phyloP scores from a whole-genome alignment of 1,140 invertebrate genomes.

The Dreissena rostriformis region DNA sequence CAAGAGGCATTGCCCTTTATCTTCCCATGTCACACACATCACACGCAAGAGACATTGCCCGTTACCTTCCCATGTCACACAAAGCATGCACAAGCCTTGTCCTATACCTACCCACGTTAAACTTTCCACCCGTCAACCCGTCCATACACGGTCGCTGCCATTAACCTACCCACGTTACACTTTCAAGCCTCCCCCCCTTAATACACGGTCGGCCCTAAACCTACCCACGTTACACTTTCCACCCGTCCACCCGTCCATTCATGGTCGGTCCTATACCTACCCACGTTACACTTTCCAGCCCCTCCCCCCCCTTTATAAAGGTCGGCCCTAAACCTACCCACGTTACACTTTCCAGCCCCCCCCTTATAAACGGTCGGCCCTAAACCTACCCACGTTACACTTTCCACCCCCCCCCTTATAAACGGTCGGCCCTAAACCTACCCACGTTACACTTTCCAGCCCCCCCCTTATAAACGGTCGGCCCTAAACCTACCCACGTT shows the following conservation, averaged over 20 bases:
- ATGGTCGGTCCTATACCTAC: conserved; percentile 14
- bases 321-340: no score
- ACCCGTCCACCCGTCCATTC: conserved; percentile 45
- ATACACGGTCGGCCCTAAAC: conserved; percentile 14
- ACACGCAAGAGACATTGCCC: no score
- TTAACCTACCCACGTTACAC: conserved; percentile 30
- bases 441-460: conserved; percentile 30
- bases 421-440: conserved; percentile 18
- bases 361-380: no score
- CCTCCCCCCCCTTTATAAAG: conserved; percentile 37
- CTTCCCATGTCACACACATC: no score
- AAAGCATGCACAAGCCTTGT: background rate
- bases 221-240: conserved; percentile 37
- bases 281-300: conserved; percentile 30
- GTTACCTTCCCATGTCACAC: background rate
- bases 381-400: conserved; percentile 34
- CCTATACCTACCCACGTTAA: conserved; percentile 33
- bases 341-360: no score
- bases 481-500: conserved; percentile 16
- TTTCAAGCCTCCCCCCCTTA: conserved; percentile 17
- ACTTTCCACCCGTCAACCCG: conserved; percentile 37
- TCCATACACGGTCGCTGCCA: conserved; percentile 14
- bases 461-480: conserved; percentile 34
- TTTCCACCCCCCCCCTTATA: conserved; percentile 34
- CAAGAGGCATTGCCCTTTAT: no score